Percentiles rank a stretch among this genome's conserved stretches.
These are phyloP conservation scores for Phyllopteryx taeniolatus DNA, from an alignment of 2,113 vertebrate species.

Conservation along the genomic window DNA sequence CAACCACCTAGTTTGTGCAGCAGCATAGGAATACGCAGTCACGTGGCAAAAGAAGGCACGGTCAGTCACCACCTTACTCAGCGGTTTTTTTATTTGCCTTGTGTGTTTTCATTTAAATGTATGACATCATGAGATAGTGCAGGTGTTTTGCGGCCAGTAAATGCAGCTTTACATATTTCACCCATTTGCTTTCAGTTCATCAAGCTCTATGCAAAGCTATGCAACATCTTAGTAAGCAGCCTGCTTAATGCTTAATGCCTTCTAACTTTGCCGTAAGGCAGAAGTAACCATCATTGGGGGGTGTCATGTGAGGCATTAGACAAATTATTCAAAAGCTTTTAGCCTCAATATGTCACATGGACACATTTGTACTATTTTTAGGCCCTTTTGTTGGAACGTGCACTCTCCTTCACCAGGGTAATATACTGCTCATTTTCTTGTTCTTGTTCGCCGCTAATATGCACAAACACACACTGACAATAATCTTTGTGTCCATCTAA, in stretches of 20 bases:
- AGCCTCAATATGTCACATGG: constrained; percentile 72
- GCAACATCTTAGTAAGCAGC: constrained; percentile 20
- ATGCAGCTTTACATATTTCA: neutral
- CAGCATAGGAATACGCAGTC: no score
- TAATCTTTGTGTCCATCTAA: constrained; percentile 49
- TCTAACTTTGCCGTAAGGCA: constrained; percentile 26
- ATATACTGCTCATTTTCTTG: constrained; percentile 27
- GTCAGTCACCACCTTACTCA: no score
- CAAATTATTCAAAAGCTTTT: constrained; percentile 75
- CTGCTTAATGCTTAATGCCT: constrained; percentile 27
- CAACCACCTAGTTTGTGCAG: no score
- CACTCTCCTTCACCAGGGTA: constrained; percentile 48
- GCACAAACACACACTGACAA: constrained; percentile 38
- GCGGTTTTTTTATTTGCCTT: no score
- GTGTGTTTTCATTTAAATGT: no score
- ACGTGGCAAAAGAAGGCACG: no score
- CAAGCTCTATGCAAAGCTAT: constrained; percentile 10
- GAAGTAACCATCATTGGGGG: constrained; percentile 41
- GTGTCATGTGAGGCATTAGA: constrained; percentile 54
- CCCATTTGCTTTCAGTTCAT: neutral
- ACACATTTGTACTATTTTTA: constrained; percentile 68
- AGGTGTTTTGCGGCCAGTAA: neutral
- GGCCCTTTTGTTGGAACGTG: constrained; percentile 59
- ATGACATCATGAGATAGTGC: no score
- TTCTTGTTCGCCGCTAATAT: constrained; percentile 26